These are phyloP conservation scores for Ellobius talpinus DNA, from an alignment of 2,113 vertebrate genomes.

Conservation along the genomic window DNA sequence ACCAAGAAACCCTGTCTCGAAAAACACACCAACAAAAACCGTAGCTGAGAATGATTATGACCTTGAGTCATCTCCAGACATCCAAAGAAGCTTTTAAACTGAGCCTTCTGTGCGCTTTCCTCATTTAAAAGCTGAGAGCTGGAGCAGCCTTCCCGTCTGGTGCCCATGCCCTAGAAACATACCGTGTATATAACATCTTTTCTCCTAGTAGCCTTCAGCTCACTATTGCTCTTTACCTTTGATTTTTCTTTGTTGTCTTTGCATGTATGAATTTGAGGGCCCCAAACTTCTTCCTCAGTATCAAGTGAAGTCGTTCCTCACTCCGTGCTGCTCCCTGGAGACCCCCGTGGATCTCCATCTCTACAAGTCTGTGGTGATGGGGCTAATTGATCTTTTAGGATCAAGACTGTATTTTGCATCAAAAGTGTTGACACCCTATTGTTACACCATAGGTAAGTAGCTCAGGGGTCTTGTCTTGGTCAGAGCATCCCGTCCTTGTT, in stretches of 20 bases:
- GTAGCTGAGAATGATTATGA: neutral
- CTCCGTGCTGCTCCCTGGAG: slow-evolving; percentile 86
- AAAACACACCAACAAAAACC: neutral
- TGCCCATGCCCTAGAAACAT: neutral
- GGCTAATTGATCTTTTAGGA: slow-evolving; percentile 91
- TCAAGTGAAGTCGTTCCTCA: slow-evolving; percentile 89
- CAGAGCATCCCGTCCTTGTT: neutral
- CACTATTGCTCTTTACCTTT: neutral
- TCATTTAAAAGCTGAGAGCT: neutral
- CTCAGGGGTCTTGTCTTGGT: accelerated
- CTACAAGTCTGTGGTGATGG: slow-evolving; percentile 89
- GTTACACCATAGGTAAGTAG: slow-evolving; percentile 92
- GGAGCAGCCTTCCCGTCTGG: neutral
- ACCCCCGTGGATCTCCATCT: slow-evolving; percentile 88
- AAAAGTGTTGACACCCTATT: slow-evolving; percentile 91
- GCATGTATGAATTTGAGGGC: slow-evolving; percentile 83
- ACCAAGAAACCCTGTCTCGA: neutral
- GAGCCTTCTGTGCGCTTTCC: neutral
- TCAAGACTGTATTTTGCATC: slow-evolving; percentile 91
- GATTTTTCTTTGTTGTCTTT: neutral
- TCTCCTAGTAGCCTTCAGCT: neutral
- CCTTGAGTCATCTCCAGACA: neutral
- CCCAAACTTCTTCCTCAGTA: slow-evolving; percentile 89
- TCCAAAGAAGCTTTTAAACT: neutral
- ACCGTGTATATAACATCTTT: neutral